phyloP scores from a whole-genome alignment of 2,888 invertebrate genomes.

The Hirtodrosophila cameraria region DNA sequence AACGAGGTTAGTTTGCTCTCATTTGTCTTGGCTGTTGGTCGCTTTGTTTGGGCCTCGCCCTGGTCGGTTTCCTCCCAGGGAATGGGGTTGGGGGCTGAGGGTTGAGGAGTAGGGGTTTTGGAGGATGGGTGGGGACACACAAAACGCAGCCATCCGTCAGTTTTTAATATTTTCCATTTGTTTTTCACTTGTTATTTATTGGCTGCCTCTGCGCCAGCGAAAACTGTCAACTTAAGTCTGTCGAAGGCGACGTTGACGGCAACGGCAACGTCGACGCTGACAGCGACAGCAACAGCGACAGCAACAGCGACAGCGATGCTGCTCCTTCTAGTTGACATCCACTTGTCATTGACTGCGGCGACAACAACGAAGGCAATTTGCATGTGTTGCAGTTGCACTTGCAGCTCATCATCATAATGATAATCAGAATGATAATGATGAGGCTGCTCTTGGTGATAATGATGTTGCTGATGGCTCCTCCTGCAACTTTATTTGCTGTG shows the following conservation, averaged over 20 bases:
- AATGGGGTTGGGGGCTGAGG: background rate
- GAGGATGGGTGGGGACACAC: slow-evolving; percentile 4
- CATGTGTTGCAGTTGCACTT: slow-evolving; percentile 61
- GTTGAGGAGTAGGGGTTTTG: background rate
- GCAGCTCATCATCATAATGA: slow-evolving; percentile 6
- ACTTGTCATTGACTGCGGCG: slow-evolving; percentile 69
- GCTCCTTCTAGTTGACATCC: slow-evolving; percentile 59
- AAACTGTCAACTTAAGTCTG: slow-evolving; percentile 36
- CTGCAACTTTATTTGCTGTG: slow-evolving; percentile 68
- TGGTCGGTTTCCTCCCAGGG: background rate
- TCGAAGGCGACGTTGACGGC: background rate
- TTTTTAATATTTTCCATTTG: slow-evolving; percentile 82
- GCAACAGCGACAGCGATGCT: slow-evolving; percentile 23
- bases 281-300: slow-evolving; percentile 15
- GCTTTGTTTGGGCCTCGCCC: slow-evolving; percentile 40
- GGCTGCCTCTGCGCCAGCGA: slow-evolving; percentile 40
- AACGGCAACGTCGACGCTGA: slow-evolving; percentile 5
- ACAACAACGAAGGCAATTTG: slow-evolving; percentile 50
- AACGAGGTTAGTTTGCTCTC: slow-evolving; percentile 57
- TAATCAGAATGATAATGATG: slow-evolving; percentile 17
- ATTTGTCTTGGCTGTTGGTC: slow-evolving; percentile 50
- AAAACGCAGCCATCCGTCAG: slow-evolving; percentile 79
- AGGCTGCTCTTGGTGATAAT: slow-evolving; percentile 34
- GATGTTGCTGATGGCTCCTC: slow-evolving; percentile 52
- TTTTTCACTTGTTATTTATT: slow-evolving; percentile 77